These are phyloP conservation scores for Leptothorax acervorum DNA, from an alignment of 2,888 invertebrate species.

Conservation along the genomic window DNA sequence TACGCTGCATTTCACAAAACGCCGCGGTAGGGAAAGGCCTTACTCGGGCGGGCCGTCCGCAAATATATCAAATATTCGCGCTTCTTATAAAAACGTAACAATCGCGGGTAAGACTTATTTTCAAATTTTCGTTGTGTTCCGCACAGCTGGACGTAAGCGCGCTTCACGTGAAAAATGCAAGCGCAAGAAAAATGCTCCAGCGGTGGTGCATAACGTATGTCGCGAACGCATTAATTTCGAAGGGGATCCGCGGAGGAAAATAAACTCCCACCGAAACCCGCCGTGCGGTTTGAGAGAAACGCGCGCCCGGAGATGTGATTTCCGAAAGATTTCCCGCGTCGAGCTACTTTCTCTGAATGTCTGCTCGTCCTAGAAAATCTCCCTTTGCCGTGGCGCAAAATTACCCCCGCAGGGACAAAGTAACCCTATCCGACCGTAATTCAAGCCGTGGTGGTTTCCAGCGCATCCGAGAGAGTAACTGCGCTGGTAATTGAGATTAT, in stretches of 20 bases:
- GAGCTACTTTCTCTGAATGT: background rate
- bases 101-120: constrained; percentile 1
- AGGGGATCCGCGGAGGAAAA: constrained; percentile 8
- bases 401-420: constrained; percentile 28
- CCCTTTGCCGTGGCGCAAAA: background rate
- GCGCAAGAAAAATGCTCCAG: background rate
- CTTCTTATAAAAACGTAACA: background rate
- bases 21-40: too few relatives aligned
- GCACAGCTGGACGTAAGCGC: background rate
- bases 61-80: background rate
- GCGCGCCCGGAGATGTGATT: background rate
- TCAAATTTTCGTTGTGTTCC: background rate
- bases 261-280: background rate
- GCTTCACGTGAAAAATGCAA: background rate
- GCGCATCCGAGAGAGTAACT: constrained; percentile 16
- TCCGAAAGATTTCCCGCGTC: background rate
- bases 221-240: constrained; percentile 11
- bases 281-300: background rate
- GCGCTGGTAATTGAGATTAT: constrained; percentile 3
- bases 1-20: too few relatives aligned
- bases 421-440: constrained; percentile 24
- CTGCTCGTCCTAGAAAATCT: background rate
- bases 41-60: background rate
- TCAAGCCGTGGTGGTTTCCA: constrained; percentile 5
- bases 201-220: background rate